Conservation (phyloP, 2,113 vertebrate species). For the Atlantisia rogersi region DNA sequence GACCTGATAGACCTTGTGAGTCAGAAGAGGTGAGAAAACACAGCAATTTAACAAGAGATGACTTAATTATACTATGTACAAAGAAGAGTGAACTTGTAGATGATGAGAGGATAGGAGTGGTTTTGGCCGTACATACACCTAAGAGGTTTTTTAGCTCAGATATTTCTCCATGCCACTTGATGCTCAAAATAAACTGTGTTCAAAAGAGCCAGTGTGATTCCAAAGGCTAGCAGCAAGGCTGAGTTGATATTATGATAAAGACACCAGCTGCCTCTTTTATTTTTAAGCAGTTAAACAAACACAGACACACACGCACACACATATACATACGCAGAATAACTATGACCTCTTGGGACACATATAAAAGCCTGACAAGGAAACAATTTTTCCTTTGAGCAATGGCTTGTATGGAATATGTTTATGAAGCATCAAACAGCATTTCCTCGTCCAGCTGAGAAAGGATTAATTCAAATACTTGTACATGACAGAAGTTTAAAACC, state of each 20-base stretch:
- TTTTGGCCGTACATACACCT: not conserved
- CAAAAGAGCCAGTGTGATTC: not conserved
- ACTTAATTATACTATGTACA: not conserved
- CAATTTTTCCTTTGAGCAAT: not conserved
- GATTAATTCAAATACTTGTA: not conserved
- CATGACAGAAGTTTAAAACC: not conserved
- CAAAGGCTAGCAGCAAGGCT: not conserved
- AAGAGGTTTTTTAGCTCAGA: not conserved
- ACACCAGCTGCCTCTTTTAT: not conserved
- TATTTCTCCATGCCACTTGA: not conserved
- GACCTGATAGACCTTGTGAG: not conserved
- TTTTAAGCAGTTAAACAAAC: not conserved
- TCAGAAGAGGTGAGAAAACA: not conserved
- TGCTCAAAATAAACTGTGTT: not conserved
- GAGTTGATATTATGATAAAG: not conserved
- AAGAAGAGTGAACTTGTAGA: not conserved
- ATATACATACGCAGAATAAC: not conserved
- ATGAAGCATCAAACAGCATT: not conserved
- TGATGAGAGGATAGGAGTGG: not conserved
- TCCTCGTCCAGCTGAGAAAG: not conserved
- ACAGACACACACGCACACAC: rapidly evolving
- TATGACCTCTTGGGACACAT: not conserved
- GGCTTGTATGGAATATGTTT: not conserved
- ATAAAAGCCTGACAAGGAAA: not conserved
- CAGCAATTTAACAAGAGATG: not conserved